Base-by-base conservation (phyloP, 2,888 invertebrate genomes). In the Aelia acuminata region DNA sequence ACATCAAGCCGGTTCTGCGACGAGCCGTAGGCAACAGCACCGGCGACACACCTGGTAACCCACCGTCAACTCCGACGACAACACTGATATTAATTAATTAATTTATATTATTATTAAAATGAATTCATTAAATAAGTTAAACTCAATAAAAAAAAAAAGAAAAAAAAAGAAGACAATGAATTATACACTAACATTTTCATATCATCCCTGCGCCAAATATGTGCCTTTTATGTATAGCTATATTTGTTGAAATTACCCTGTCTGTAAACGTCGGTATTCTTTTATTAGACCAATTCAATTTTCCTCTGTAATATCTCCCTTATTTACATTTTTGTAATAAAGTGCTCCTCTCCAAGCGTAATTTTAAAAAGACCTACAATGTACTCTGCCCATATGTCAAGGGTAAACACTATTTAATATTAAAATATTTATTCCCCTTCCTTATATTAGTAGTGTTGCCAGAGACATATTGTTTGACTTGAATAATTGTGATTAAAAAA, bases 261-360 rank as follows among this genome's bases (percentile, higher is more conserved):
- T 20, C 63, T 70, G 63, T 70, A 70, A 70, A 70, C 63, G 63
- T 31, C 18, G 22, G 31, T 5, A 70, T 70, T 70, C 63, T 13
- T 31, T 35, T 35, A 35, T 70, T n/a, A n/a, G n/a, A 70, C 31
- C 31, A 70, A 70, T 70, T 70, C 63, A 31, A 31, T 70, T 35
- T 22, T 70, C 63, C 20, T 5, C 63, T 31, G 18, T 70, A 70
- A 70, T 70, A 70, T 70, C 63, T 70, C 35, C 1, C 63, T 70
- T 70, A 70, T 70, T 70, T 70, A 70, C 63, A 70, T 70, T 70
- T 70, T 70, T 70, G 35, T 70, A 70, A 70, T 70, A 70, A 35
- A 70, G 63, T 18, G 63, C 35, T 70, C 63, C 63, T 35, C 35
- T 70, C 35, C 31, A 7, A 0, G 31, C 35, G 63, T 70, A 35